phyloP scores from a whole-genome alignment of 1,140 invertebrate species.

The Pteromalus puparum region DNA sequence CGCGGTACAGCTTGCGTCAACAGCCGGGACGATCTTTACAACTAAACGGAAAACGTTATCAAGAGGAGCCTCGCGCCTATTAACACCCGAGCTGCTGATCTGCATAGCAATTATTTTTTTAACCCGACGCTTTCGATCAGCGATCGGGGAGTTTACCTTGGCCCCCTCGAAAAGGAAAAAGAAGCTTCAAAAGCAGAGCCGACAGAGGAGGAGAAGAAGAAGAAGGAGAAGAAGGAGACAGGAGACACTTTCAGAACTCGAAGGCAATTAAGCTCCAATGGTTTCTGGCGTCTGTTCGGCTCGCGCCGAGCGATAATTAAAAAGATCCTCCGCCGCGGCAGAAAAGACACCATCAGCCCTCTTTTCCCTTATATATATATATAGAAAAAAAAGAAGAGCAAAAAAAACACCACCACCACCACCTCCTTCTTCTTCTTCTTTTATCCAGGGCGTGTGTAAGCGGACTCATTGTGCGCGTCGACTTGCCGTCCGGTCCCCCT shows the following conservation, averaged over 20 bases:
- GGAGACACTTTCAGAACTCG: constrained; percentile 39
- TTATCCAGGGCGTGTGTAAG: constrained; percentile 11
- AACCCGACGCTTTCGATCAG: constrained; percentile 32
- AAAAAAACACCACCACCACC: constrained; percentile 9
- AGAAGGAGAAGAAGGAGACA: background rate
- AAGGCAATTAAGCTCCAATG: constrained; percentile 49
- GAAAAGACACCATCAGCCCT: constrained; percentile 30
- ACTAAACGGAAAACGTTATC: background rate
- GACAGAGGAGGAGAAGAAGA: background rate
- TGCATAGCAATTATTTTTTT: constrained; percentile 39
- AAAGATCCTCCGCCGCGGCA: constrained; percentile 36
- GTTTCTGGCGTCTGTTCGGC: constrained; percentile 27
- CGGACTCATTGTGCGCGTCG: constrained; percentile 30
- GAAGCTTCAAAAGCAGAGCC: background rate
- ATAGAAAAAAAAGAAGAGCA: background rate
- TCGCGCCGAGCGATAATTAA: constrained; percentile 43
- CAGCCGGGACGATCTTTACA: background rate
- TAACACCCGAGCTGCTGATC: background rate
- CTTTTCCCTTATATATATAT: background rate
- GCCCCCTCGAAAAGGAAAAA: background rate
- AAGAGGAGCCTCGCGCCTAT: background rate
- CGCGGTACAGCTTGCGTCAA: background rate
- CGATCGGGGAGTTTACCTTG: constrained; percentile 31
- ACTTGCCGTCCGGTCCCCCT: background rate
- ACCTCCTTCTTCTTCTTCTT: constrained; percentile 4